A percentile compares a stretch with the other conserved stretches of the same genome.
Conservation (phyloP, 2,113 vertebrate species). For the Morone saxatilis region DNA sequence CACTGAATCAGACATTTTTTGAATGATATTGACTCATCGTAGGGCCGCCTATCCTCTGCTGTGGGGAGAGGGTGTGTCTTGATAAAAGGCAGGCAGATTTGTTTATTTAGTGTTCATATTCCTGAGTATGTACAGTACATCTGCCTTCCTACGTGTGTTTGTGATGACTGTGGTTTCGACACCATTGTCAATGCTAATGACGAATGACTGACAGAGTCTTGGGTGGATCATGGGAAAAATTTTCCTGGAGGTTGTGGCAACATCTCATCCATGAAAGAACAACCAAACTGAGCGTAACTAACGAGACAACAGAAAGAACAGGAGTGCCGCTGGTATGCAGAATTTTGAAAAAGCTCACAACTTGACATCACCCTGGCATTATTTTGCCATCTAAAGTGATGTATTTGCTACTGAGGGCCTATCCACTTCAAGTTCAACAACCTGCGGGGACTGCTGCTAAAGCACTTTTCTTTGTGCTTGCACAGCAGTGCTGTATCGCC, state of each 20-base stretch:
- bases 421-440: neutral
- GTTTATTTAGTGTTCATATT: conserved; percentile 55
- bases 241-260: conserved; percentile 4
- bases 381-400: neutral
- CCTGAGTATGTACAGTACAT: conserved; percentile 19
- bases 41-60: conserved; percentile 13
- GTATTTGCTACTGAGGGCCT: neutral
- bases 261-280: conserved; percentile 13
- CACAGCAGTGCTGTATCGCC: neutral
- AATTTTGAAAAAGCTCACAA: neutral
- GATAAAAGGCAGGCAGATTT: conserved; percentile 47
- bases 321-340: neutral
- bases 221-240: conserved; percentile 45
- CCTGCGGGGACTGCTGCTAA: conserved; percentile 2
- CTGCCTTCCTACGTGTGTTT: neutral
- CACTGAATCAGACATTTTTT: conserved; percentile 5
- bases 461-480: conserved; percentile 36
- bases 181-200: neutral
- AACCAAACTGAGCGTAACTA: neutral
- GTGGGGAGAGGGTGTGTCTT: conserved; percentile 37
- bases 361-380: neutral
- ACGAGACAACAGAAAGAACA: neutral
- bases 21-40: neutral
- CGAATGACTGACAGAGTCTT: conserved; percentile 9
- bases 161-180: conserved; percentile 37